Evolutionary conservation across 2,888 invertebrate species (phyloP).

Genomic region (Scaptomyza flava): DNA sequence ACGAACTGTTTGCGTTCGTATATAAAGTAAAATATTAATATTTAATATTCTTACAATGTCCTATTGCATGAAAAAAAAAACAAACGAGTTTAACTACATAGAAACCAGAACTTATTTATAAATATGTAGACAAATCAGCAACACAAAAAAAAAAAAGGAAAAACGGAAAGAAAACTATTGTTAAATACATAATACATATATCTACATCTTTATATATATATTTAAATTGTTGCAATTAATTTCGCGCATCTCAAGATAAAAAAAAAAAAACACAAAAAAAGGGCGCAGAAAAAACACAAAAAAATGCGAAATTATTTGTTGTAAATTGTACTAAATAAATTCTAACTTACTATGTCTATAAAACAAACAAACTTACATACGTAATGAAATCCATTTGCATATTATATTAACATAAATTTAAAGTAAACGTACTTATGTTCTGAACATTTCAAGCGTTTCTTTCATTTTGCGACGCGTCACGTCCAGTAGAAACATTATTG

Average conservation of each 20-base stretch:
- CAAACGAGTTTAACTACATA: conserved; percentile 51
- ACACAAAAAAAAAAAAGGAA: conserved; percentile 15
- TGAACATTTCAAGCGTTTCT: conserved; percentile 47
- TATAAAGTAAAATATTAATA: conserved; percentile 69
- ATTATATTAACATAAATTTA: conserved; percentile 52
- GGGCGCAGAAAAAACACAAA: conserved; percentile 40
- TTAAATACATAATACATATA: conserved; percentile 30
- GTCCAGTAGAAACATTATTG: conserved; percentile 18
- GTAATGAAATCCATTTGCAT: conserved; percentile 53
- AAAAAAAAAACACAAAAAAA: conserved; percentile 17
- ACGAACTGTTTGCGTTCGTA: conserved; percentile 12
- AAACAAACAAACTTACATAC: conserved; percentile 34
- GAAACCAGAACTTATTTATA: conserved; percentile 46
- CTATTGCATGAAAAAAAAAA: conserved; percentile 63
- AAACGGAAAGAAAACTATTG: conserved; percentile 34
- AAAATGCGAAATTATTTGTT: conserved; percentile 66
- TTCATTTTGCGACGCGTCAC: conserved; percentile 27
- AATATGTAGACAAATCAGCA: conserved; percentile 19
- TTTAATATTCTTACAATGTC: conserved; percentile 74
- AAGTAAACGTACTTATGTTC: conserved; percentile 55
- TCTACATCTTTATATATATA: conserved; percentile 29
- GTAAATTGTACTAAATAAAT: conserved; percentile 68
- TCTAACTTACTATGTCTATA: conserved; percentile 43
- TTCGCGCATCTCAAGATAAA: conserved; percentile 57
- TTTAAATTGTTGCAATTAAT: conserved; percentile 67